A percentile compares a stretch with the other conserved stretches of the same genome.
phyloP scores from a whole-genome alignment of 2,797 vertebrate genomes.

The Lycodopsis pacificus region DNA sequence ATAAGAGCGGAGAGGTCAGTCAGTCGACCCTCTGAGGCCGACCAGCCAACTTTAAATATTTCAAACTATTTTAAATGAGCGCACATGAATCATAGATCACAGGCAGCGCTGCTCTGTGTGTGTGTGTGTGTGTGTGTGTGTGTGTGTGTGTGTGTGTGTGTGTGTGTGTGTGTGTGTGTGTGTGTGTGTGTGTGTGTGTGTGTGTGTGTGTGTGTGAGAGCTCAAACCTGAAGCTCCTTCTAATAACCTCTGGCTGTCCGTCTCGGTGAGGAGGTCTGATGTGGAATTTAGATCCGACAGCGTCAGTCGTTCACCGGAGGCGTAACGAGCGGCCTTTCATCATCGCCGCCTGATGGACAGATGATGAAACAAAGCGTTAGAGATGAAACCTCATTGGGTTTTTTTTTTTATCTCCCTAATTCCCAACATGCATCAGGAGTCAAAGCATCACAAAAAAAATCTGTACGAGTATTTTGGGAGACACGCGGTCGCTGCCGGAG shows the following conservation, averaged over 20 bases:
- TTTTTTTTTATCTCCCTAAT: slow-evolving; percentile 40
- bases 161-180: slow-evolving; percentile 43
- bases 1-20: slow-evolving; percentile 80
- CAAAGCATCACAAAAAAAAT: slow-evolving; percentile 57
- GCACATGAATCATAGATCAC: slow-evolving; percentile 87
- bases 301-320: slow-evolving; percentile 48
- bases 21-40: slow-evolving; percentile 75
- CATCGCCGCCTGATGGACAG: slow-evolving; percentile 59
- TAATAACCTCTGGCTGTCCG: slow-evolving; percentile 78
- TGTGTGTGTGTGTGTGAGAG: slow-evolving; percentile 24
- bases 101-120: slow-evolving; percentile 51
- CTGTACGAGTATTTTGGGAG: slow-evolving; percentile 46
- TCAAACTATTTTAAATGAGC: slow-evolving; percentile 88
- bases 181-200: slow-evolving; percentile 41
- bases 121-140: slow-evolving; percentile 39
- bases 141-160: slow-evolving; percentile 23
- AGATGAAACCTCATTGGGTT: slow-evolving; percentile 50
- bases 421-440: slow-evolving; percentile 60
- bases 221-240: slow-evolving; percentile 66
- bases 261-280: slow-evolving; percentile 70
- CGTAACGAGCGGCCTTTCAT: slow-evolving; percentile 71
- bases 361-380: slow-evolving; percentile 73
- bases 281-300: slow-evolving; percentile 69
- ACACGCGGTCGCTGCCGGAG: slow-evolving; percentile 24
- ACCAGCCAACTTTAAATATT: slow-evolving; percentile 87